These are phyloP conservation scores for Euura saliciscinereae DNA, from an alignment of 1,140 invertebrate genomes.

Conservation along the genomic window DNA sequence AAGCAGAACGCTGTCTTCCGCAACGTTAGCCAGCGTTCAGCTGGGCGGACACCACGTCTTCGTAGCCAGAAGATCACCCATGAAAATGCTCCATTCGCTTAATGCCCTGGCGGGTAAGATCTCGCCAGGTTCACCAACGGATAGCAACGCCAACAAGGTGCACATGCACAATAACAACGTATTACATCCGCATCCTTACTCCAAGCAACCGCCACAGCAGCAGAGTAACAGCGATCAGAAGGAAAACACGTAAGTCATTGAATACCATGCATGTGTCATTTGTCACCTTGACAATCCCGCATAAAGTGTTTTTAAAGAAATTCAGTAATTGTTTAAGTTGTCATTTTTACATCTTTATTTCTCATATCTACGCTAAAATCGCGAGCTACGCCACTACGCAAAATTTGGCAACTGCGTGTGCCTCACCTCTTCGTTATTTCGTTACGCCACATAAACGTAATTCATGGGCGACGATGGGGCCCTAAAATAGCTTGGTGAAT, in stretches of 20 bases:
- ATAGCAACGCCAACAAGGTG: slow-evolving; percentile 58
- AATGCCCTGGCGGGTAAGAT: slow-evolving; percentile 82
- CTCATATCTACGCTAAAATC: no score
- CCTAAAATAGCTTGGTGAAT: slow-evolving; percentile 49
- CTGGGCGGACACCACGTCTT: slow-evolving; percentile 38
- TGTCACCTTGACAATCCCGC: no score
- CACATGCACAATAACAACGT: slow-evolving; percentile 65
- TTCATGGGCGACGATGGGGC: slow-evolving; percentile 25
- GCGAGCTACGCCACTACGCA: no score
- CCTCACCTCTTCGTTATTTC: slow-evolving; percentile 40
- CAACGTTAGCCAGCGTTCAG: slow-evolving; percentile 36
- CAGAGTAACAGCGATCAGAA: slow-evolving; percentile 51
- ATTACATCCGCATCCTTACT: slow-evolving; percentile 54
- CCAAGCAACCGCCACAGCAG: slow-evolving; percentile 49
- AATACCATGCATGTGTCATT: no score
- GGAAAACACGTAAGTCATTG: slow-evolving; percentile 54
- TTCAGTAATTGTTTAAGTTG: no score
- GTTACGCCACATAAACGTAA: slow-evolving; percentile 40
- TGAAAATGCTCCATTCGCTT: slow-evolving; percentile 77
- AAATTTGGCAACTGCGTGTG: no score
- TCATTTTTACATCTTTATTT: no score
- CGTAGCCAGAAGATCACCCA: slow-evolving; percentile 42
- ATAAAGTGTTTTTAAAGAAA: no score
- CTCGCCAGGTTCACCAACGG: slow-evolving; percentile 69
- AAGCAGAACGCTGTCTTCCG: slow-evolving; percentile 46